phyloP scores from a whole-genome alignment of 1,140 invertebrate genomes.

The Trachymyrmex septentrionalis region DNA sequence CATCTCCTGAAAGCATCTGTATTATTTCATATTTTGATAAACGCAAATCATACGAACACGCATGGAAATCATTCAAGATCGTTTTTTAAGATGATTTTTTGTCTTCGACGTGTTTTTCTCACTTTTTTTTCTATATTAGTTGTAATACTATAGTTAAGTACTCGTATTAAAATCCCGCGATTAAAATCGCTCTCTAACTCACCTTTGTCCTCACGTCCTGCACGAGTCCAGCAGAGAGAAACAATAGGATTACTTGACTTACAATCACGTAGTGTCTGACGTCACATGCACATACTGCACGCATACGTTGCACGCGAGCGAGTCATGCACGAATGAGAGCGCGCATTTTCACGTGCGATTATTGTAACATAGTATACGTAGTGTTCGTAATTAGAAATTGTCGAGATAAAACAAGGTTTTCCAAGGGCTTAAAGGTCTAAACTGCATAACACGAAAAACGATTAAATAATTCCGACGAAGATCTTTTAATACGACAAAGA shows the following conservation, averaged over 20 bases:
- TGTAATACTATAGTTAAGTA: neutral
- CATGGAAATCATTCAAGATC: neutral
- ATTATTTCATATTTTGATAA: slow-evolving; percentile 17
- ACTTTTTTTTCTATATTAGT: neutral
- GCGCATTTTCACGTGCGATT: slow-evolving; percentile 29
- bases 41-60: neutral
- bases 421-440: neutral
- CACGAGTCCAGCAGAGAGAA: slow-evolving; percentile 80
- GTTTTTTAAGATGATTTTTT: neutral
- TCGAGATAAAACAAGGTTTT: neutral
- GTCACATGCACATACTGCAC: slow-evolving; percentile 27
- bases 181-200: slow-evolving; percentile 74
- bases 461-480: neutral
- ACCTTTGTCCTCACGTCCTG: slow-evolving; percentile 89
- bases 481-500: neutral
- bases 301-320: slow-evolving; percentile 28
- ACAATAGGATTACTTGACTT: slow-evolving; percentile 82
- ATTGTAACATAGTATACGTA: neutral
- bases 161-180: neutral
- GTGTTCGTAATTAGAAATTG: neutral
- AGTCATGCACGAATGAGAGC: slow-evolving; percentile 31
- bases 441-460: neutral
- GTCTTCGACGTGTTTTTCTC: too few species aligned
- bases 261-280: slow-evolving; percentile 60
- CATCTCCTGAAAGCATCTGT: slow-evolving; percentile 24